These are phyloP conservation scores for Clistopyga incitator DNA, from an alignment of 2,888 invertebrate species.

Conservation along the genomic window DNA sequence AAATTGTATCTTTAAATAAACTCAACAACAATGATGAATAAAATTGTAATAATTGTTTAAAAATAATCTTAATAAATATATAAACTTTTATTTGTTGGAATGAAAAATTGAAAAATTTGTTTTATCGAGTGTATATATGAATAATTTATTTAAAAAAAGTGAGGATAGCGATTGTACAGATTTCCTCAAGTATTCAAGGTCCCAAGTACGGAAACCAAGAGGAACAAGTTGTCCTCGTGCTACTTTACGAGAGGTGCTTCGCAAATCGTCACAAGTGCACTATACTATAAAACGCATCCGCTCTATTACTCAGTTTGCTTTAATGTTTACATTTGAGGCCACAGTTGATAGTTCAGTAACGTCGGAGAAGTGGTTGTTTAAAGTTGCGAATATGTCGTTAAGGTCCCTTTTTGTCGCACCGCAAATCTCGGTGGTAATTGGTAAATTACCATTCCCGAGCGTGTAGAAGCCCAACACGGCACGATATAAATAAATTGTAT, in stretches of 20 bases:
- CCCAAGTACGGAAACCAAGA: slow-evolving; percentile 36
- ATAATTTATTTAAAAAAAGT: background rate
- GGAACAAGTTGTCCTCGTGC: slow-evolving; percentile 65
- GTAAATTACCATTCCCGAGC: slow-evolving; percentile 38
- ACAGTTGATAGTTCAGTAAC: background rate
- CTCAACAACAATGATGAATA: background rate
- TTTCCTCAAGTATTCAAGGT: slow-evolving; percentile 26
- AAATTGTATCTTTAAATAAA: background rate
- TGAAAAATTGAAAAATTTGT: too few species aligned
- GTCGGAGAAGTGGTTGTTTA: slow-evolving; percentile 10
- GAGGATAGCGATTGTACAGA: background rate
- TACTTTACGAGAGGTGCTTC: slow-evolving; percentile 51
- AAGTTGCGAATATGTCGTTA: slow-evolving; percentile 20
- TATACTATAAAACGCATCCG: slow-evolving; percentile 49
- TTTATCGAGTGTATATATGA: too few species aligned
- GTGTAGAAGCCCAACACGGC: slow-evolving; percentile 19
- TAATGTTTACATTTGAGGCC: slow-evolving; percentile 7
- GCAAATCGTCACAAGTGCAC: slow-evolving; percentile 24
- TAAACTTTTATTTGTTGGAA: too few species aligned
- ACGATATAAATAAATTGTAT: slow-evolving; percentile 5
- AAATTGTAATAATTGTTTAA: background rate
- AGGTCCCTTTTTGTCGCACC: slow-evolving; percentile 25
- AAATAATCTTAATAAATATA: too few species aligned
- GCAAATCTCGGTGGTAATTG: slow-evolving; percentile 23
- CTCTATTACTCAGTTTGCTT: slow-evolving; percentile 17